Base-by-base conservation (phyloP, 2,113 vertebrate genomes). In the Gadus macrocephalus region DNA sequence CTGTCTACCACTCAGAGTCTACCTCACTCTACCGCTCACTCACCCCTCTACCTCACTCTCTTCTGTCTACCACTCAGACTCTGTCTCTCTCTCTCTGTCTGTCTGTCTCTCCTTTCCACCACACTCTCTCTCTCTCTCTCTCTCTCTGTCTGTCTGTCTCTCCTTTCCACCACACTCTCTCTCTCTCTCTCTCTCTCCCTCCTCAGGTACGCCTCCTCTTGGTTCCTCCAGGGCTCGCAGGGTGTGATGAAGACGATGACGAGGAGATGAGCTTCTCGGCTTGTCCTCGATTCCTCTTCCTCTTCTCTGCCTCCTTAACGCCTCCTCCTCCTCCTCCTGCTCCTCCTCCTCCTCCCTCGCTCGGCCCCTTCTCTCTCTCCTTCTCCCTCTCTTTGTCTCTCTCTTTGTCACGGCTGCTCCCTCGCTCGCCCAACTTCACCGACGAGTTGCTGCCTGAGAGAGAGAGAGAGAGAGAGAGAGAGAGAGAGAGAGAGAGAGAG, bases 171-270 rank as follows among this genome's bases (percentile, higher is more conserved):
- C 25, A 11, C n/a, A n/a, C 60, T 62, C 19, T 9, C 14, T 15
- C 27, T 25, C 19, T 25, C 19, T 25, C 42, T 15, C 14, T 8
- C 15, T 8, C 19, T 15, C 49, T 53, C 20, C 14, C 49, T 53
- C 22, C 27, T 31, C 62, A 93, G 75, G 90, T 92, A 80, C 91
- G 89, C 59, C 92, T 90, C 81, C 91, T 90, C 78, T 93, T 93
- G 74, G 86, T 86, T 12, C 96, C 95, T 0, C 96, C 96, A 0
- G 96, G 96, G 66, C 97, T 98, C 64, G 96, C 96, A 0, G 96
- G 97, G 74, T 97, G 97, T 81, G 95, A 94, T 86, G 92, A 94
- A 15, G 95, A 93, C 79, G 95, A 94, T 86, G 92, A 94, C 15
- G 95, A 93, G 0, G 90, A 94, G 61, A 95, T 85, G 53, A 96